Evolutionary conservation across 2,888 invertebrate species (phyloP).

Genomic region (Lithophane ornitopus): DNA sequence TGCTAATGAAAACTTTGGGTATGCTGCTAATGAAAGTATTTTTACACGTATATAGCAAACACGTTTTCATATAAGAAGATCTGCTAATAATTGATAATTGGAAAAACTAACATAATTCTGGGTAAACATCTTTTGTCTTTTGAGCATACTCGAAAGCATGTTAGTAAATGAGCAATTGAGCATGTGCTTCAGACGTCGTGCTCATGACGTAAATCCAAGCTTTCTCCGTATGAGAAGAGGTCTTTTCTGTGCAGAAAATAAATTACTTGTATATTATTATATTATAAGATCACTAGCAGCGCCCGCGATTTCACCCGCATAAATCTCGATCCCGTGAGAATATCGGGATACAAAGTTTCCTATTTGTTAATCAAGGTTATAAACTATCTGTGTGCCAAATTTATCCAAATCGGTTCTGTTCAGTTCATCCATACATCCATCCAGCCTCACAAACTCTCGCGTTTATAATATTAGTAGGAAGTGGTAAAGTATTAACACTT

Average conservation of each 20-base stretch:
- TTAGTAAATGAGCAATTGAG: not conserved
- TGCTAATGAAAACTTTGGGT: not conserved
- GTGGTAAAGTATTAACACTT: too few species aligned
- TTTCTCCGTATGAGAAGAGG: not conserved
- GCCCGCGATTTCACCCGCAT: too few species aligned
- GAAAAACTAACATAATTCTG: not conserved
- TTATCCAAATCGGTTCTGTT: too few species aligned
- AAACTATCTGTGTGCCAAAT: too few species aligned
- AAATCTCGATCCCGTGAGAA: too few species aligned
- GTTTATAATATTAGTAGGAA: too few species aligned
- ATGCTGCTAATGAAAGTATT: not conserved
- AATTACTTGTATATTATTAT: not conserved
- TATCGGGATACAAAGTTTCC: too few species aligned
- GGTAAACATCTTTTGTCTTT: not conserved
- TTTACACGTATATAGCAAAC: not conserved
- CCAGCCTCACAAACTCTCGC: too few species aligned
- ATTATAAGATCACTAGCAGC: not conserved
- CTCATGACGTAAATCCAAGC: not conserved
- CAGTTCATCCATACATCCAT: too few species aligned
- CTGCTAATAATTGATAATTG: not conserved
- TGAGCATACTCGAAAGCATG: not conserved
- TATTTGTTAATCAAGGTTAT: too few species aligned
- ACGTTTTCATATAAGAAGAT: slow-evolving; percentile 5
- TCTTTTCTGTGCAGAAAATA: not conserved
- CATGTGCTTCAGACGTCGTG: not conserved